phyloP scores from a whole-genome alignment of 2,888 invertebrate genomes.

The Rhingia campestris region DNA sequence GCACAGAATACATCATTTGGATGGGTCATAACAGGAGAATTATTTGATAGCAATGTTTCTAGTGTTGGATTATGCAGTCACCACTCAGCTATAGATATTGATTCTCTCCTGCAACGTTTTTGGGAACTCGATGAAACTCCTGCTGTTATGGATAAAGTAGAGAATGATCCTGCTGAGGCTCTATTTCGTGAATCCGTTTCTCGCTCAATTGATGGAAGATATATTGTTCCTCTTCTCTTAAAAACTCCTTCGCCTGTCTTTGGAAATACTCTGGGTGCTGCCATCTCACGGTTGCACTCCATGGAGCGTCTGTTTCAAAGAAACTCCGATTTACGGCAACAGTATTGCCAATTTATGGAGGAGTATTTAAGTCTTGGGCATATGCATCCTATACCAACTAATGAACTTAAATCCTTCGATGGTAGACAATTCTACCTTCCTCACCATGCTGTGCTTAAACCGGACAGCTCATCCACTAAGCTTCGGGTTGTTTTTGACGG shows the following conservation, averaged over 20 bases:
- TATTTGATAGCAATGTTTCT: no score
- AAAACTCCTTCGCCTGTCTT: conserved; percentile 15
- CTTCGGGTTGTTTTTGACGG: conserved; percentile 33
- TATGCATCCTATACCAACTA: not conserved
- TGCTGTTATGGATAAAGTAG: not conserved
- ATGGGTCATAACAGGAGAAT: no score
- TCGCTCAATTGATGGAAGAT: conserved; percentile 14
- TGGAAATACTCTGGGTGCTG: no score
- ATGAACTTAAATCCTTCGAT: not conserved
- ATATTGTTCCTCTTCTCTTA: conserved; percentile 15
- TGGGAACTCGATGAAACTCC: conserved; percentile 14
- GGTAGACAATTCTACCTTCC: conserved; percentile 16
- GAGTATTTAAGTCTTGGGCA: conserved; percentile 16
- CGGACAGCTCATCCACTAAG: conserved; percentile 6
- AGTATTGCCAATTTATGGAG: no score
- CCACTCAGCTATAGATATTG: no score
- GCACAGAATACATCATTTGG: no score
- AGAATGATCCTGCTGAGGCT: conserved; percentile 20
- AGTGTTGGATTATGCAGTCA: no score
- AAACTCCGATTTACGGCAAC: no score
- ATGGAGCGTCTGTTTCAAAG: no score
- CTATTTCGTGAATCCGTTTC: conserved; percentile 24
- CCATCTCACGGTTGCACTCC: no score
- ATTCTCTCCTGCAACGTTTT: conserved; percentile 20
- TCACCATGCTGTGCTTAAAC: conserved; percentile 14